Evolutionary conservation across 2,888 invertebrate species (phyloP), one percentile per base, ranked within the genome.

Genomic region (Cephus spinipes): DNA sequence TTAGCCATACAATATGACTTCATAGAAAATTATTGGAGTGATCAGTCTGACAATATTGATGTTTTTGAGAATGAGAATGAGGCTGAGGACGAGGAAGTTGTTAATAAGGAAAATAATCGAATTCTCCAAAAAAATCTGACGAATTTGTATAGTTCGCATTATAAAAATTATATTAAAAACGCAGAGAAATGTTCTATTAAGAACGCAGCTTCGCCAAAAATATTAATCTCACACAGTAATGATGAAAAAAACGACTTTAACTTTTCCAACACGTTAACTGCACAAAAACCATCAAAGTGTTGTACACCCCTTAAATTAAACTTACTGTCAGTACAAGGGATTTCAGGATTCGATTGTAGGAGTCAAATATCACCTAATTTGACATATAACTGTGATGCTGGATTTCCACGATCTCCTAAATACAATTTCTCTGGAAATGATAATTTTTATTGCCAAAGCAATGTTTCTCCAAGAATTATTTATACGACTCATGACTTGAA

Each of bases 21-120:
- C 40, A 78, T 80, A 6, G 87, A 89, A 75, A 81, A 88, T n/a
- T 90, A 89, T 82, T 91, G 91, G 91, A 84, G 83, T 68, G 87
- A 89, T 78, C 74, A 79, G 23, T 84, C 85, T 0, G 86, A 87
- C 71, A 68, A 81, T 79, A 82, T 83, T 69, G 73, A 77, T 68
- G 77, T 82, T 12, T 30, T 73, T 40, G 32, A 31, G 23, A 68
- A 33, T 12, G 75, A 34, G 9, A 34, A 11, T 11, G 34, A 34
- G 34, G 1, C 11, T 34, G 34, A 68, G 71, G 12, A 30, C 4
- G 76, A 81, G 33, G 6, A 68, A 34, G 77, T 76, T 73, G 55
- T 40, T 75, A 71, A 69, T 69, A 30, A 32, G 1, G 32, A 69
- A 32, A 11, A 9, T 15, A 30, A 69, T 69, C 6, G 15, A 15